These are phyloP conservation scores for Larimichthys polyactis DNA, from an alignment of 2,113 vertebrate genomes.

Conservation along the genomic window DNA sequence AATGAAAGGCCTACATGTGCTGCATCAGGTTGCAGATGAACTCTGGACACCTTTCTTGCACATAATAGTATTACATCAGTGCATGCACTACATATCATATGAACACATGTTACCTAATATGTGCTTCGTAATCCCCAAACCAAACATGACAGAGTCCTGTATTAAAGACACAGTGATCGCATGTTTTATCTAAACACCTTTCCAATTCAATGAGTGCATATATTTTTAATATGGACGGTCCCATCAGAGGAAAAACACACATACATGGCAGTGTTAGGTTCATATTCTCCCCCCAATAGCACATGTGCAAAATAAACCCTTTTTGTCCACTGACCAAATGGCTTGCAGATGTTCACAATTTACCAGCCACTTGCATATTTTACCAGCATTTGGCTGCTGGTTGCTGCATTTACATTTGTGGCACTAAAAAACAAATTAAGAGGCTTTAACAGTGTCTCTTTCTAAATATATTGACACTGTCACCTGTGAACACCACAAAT, in stretches of 20 bases:
- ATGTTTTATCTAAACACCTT: slow-evolving; percentile 13
- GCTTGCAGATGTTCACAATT: too few relatives aligned
- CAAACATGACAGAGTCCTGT: neutral
- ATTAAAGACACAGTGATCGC: neutral
- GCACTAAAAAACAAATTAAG: slow-evolving; percentile 9
- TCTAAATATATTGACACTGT: neutral
- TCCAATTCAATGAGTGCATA: slow-evolving; percentile 20
- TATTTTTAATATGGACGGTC: slow-evolving; percentile 5
- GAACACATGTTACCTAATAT: slow-evolving; percentile 18
- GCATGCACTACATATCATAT: slow-evolving; percentile 30
- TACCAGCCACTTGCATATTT: too few relatives aligned
- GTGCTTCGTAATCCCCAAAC: slow-evolving; percentile 1
- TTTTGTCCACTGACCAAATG: too few relatives aligned
- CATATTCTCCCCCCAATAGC: neutral
- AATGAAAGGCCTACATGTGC: slow-evolving; percentile 28
- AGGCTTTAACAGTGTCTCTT: neutral
- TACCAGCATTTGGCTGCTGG: too few relatives aligned
- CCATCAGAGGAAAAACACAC: neutral
- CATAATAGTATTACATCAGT: slow-evolving; percentile 18
- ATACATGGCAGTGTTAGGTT: neutral
- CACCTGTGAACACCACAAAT: neutral
- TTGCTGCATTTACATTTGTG: slow-evolving; percentile 4
- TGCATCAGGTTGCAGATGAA: slow-evolving; percentile 35
- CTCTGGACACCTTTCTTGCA: slow-evolving; percentile 20
- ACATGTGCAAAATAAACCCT: neutral